Conservation (phyloP, 1,140 invertebrate species). For the Condylostylus longicornis region DNA sequence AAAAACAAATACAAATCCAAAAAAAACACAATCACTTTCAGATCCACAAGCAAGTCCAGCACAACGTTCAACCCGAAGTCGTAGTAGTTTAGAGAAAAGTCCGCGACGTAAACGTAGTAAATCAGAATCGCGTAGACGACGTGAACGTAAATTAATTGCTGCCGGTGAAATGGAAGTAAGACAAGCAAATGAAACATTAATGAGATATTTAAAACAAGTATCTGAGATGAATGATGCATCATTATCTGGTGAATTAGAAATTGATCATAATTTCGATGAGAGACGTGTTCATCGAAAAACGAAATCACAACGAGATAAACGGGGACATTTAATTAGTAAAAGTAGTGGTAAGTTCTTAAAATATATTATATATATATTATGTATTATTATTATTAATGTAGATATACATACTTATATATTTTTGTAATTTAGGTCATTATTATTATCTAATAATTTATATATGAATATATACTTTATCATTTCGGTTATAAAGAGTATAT, state of each 20-base stretch:
- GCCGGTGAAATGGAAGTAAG: conserved; percentile 31
- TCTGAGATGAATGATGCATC: conserved; percentile 32
- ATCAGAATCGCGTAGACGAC: conserved; percentile 26
- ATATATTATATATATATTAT: too few species aligned
- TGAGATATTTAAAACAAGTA: conserved; percentile 31
- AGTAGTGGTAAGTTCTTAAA: conserved; percentile 4
- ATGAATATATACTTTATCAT: too few species aligned
- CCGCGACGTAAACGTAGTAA: conserved; percentile 31
- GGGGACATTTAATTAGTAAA: conserved; percentile 30
- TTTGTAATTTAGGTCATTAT: too few species aligned
- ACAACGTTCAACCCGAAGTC: conserved; percentile 25
- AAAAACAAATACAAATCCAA: conserved; percentile 14
- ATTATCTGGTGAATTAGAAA: conserved; percentile 29
- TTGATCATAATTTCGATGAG: conserved; percentile 30
- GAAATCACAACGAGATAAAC: conserved; percentile 30
- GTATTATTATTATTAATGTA: too few species aligned
- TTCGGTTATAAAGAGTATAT: too few species aligned
- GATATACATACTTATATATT: too few species aligned
- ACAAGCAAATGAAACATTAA: conserved; percentile 30
- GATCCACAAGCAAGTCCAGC: conserved; percentile 32
- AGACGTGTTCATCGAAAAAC: conserved; percentile 30
- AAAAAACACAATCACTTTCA: conserved; percentile 27
- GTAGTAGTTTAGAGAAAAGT: conserved; percentile 30
- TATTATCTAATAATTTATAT: too few species aligned
- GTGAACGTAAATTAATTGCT: conserved; percentile 28